These are phyloP conservation scores for Ursus arctos DNA, from an alignment of 2,113 vertebrate genomes.

Conservation along the genomic window DNA sequence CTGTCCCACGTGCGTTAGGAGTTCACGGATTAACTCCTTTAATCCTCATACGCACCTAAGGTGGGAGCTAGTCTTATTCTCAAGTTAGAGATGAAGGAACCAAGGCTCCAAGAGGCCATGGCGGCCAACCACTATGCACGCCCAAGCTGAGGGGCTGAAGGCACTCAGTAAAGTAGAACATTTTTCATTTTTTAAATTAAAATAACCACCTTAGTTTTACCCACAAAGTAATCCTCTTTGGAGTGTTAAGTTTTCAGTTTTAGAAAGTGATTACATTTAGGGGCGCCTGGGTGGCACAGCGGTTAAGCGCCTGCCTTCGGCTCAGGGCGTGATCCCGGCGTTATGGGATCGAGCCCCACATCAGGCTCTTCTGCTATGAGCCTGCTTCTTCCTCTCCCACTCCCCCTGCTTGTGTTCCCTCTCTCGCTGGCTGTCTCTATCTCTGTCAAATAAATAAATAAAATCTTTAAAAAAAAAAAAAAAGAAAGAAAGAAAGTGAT, in stretches of 20 bases:
- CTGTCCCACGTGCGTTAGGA: rapidly evolving
- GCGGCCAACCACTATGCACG: not conserved
- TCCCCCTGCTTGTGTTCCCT: no score
- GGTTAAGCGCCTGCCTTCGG: no score
- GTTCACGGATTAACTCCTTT: not conserved
- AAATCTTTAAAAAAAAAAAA: no score
- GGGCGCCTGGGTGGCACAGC: no score
- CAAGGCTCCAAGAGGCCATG: not conserved
- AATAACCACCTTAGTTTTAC: not conserved
- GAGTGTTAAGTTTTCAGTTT: not conserved
- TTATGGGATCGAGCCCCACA: no score
- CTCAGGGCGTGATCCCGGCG: no score
- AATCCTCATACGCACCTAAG: not conserved
- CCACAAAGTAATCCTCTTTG: not conserved
- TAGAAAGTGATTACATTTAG: not conserved
- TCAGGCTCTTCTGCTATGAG: no score
- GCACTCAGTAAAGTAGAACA: not conserved
- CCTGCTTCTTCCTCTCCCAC: no score
- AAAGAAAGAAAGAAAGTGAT: not conserved
- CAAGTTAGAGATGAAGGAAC: not conserved
- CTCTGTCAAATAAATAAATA: no score
- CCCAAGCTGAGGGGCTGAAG: not conserved
- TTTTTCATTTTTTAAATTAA: not conserved
- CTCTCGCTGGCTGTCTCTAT: no score
- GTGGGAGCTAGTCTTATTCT: not conserved